Evolutionary conservation across 2,113 vertebrate genomes (phyloP).

Genomic region (Syngnathus scovelli): DNA sequence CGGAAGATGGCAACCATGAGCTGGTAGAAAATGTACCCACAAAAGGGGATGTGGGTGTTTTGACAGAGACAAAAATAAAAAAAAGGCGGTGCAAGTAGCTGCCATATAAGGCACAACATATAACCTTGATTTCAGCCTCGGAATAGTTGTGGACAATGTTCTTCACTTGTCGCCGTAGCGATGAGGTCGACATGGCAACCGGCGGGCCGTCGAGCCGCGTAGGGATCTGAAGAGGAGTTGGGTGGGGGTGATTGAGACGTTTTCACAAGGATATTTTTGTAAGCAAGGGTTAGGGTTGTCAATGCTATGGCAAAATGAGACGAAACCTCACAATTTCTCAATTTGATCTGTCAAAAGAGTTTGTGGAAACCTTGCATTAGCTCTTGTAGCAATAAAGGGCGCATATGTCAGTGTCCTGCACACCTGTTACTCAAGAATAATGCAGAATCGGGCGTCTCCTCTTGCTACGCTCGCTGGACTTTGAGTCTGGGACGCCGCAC

Average conservation of each 20-base stretch:
- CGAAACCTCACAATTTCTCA: neutral
- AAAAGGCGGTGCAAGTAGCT: conserved; percentile 9
- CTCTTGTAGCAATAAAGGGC: neutral
- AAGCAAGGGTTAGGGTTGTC: too few species aligned
- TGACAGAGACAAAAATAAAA: neutral
- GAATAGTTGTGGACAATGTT: conserved; percentile 93
- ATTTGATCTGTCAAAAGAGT: neutral
- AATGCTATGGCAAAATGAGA: too few species aligned
- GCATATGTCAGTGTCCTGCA: conserved; percentile 10
- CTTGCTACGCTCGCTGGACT: conserved; percentile 16
- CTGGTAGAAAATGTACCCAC: neutral
- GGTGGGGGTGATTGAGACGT: too few species aligned
- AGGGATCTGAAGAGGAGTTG: conserved; percentile 53
- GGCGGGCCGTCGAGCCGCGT: conserved; percentile 61
- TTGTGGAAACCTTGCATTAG: too few species aligned
- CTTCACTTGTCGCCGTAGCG: conserved; percentile 86
- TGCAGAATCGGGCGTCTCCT: conserved; percentile 41
- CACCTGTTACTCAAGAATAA: conserved; percentile 65
- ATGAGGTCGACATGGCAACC: conserved; percentile 87
- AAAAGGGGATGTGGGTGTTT: conserved; percentile 1
- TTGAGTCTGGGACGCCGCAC: conserved; percentile 36
- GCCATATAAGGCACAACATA: conserved; percentile 10
- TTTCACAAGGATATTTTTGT: too few species aligned
- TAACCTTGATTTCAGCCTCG: conserved; percentile 90
- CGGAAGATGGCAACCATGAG: neutral